Evolutionary conservation across 2,113 vertebrate genomes (phyloP), one percentile per base, ranked within the genome.

Genomic region (Marmota monax): DNA sequence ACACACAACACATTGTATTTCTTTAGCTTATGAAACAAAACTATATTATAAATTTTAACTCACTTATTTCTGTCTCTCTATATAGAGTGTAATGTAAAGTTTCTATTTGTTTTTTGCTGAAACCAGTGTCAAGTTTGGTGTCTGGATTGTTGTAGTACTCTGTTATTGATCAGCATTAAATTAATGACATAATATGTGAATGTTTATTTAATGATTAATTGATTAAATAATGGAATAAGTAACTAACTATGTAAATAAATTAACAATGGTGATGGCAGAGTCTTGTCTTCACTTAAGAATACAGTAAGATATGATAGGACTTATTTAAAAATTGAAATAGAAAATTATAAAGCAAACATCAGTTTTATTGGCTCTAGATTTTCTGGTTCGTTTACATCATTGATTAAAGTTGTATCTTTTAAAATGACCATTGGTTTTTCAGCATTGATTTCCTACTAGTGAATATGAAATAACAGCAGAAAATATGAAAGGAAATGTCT

Each of bases 251-350:
- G 73, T 65, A 39, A 89, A 37, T 51, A 27, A 63, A 63, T 63
- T 63, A 78, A 42, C 51, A 63, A 79, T 70, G 78, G 45, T 83
- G 58, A 58, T 56, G 63, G 13, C 20, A 16, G 20, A 4, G 39
- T 13, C 1, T 48, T 80, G 5, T 87, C 45, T 74, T 87, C 32
- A 92, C 56, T 95, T 76, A 61, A 69, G 61, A 61, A 51, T 16
- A 32, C 8, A 61, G 16, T 7, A 84, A 80, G 27, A 63, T 32
- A 72, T 67, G 80, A 73, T 22, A 23, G 16, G 7, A 9, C 7
- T 96, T 74, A 45, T 48, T 58, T 74, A 42, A 67, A 87, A 58
- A 34, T 34, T 70, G 16, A 76, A 96, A 80, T n/a, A 70, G 67
- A 7, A 89, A 13, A 22, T 5, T 69, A n/a, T 65, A 39, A 67